Base-by-base conservation (phyloP, 2,113 vertebrate species). In the Oxyruncus cristatus region DNA sequence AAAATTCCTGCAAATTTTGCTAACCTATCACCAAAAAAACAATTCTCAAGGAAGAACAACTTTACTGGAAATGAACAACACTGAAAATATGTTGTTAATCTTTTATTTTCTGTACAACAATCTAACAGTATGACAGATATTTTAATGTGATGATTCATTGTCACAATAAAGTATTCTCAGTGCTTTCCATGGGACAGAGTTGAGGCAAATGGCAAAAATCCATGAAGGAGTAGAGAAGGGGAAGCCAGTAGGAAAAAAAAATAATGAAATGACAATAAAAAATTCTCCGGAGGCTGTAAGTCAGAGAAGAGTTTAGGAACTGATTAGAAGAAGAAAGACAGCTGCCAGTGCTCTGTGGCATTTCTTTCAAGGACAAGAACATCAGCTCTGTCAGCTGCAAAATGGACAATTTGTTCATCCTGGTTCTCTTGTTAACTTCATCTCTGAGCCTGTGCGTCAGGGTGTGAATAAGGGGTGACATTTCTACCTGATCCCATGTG, bases 311-410 rank as follows among this genome's bases (percentile, higher is more conserved):
- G 26, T 55, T 72, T 93, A 53, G 23, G 50, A 85, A 79, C 17
- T 85, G 67, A 92, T 5, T 49, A 53, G n/a, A 49, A 92, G 62
- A 88, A 91, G 65, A 91, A 41, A 84, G 72, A 81, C 44, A 88
- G 62, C 62, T 92, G 49, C 28, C 42, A 78, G 62, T 28, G 32
- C 20, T 92, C 75, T 82, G 28, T 83, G 47, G 46, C 33, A 33
- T 58, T 80, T 82, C 26, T 72, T 88, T 85, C 63, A 83, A 66
- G 55, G 41, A 65, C 47, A 85, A n/a, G n/a, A 95, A 52, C n/a
- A 88, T 47, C 15, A 76, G 9, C 23, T 56, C 32, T 88, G 53
- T 71, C 58, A 88, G 82, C 66, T 76, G 49, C 27, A 87, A 68
- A 95, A 82, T 18, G 6, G 56, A 33, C 21, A 72, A 72, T 50